Evolutionary conservation across 1,140 invertebrate species (phyloP).

Genomic region (Cyphomyrmex costatus): DNA sequence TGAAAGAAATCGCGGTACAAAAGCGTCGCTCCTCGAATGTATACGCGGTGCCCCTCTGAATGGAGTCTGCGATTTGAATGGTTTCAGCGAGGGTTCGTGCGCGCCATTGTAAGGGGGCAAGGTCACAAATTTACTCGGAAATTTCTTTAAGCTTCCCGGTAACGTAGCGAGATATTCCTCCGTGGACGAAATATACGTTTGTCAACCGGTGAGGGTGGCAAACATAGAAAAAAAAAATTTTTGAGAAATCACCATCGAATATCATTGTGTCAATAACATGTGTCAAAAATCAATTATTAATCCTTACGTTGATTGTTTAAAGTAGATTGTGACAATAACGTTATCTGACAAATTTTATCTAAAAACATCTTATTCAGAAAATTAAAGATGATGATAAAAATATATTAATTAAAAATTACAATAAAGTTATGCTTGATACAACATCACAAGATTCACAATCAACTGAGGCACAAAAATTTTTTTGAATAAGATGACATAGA

Average conservation of each 20-base stretch:
- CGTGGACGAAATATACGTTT: conserved; percentile 73
- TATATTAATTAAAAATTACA: neutral
- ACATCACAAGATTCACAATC: neutral
- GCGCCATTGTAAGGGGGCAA: conserved; percentile 83
- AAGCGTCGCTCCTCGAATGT: conserved; percentile 80
- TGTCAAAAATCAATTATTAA: neutral
- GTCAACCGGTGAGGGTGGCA: conserved; percentile 57
- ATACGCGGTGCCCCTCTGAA: conserved; percentile 79
- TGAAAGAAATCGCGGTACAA: conserved; percentile 84
- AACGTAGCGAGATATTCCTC: conserved; percentile 70
- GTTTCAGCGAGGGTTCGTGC: conserved; percentile 81
- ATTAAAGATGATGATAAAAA: conserved; percentile 1
- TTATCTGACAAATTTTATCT: neutral
- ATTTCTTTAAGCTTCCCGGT: conserved; percentile 78
- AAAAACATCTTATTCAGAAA: neutral
- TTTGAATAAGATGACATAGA: conserved; percentile 3
- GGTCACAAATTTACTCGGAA: conserved; percentile 85
- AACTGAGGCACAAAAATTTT: conserved; percentile 1
- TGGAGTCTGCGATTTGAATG: conserved; percentile 83
- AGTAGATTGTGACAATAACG: neutral
- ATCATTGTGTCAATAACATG: neutral
- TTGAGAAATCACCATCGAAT: conserved; percentile 8
- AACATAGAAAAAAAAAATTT: conserved; percentile 40
- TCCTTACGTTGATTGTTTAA: neutral
- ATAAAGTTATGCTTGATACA: neutral